Base-by-base conservation (phyloP, 2,113 vertebrate genomes). In the Melanocharis versteri region DNA sequence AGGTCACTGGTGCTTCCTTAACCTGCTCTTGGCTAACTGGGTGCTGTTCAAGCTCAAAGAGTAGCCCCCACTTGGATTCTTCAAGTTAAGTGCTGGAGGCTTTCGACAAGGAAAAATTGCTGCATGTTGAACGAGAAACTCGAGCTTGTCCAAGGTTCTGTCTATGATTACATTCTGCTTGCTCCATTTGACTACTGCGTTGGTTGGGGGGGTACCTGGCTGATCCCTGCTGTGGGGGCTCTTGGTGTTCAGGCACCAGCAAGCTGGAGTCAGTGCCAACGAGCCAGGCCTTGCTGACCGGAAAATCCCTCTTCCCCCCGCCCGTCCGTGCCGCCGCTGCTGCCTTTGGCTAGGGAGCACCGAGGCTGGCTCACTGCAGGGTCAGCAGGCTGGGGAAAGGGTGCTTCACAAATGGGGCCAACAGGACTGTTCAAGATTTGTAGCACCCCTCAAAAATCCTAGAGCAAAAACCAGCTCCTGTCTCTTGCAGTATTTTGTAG, bases 241-340 rank as follows among this genome's bases (percentile, higher is more conserved):
- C 6, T 27, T 3, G 27, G 35, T 77, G 60, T 71, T 4, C 0
- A 9, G 35, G 60, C 60, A 22, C 64, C 20, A 4, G 18, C 78
- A 40, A 23, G 11, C 75, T 2, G 1, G 13, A 56, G 50, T 33
- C 57, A 14, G 70, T 86, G 93, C 73, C 47, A 42, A 13, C 8
- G 76, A 62, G 33, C 54, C 39, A 19, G 11, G 47, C 62, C 54
- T 81, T 64, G 73, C 60, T 79, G 88, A 33, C 78, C 11, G 54
- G 90, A 83, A 86, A 85, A 71, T 79, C 93, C 90, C 87, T 84
- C 61, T 23, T 64, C 7, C 37, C 42, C 6, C 39, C 40, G 39
- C 21, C 37, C 0, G 0, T 9, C 60, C 0, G 0, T 62, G 53
- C 51, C 0, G 2, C 61, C 0, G 1, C 62, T 5, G 9, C 78